Evolutionary conservation across 2,888 invertebrate genomes (phyloP).

Genomic region (Tyria jacobaeae): DNA sequence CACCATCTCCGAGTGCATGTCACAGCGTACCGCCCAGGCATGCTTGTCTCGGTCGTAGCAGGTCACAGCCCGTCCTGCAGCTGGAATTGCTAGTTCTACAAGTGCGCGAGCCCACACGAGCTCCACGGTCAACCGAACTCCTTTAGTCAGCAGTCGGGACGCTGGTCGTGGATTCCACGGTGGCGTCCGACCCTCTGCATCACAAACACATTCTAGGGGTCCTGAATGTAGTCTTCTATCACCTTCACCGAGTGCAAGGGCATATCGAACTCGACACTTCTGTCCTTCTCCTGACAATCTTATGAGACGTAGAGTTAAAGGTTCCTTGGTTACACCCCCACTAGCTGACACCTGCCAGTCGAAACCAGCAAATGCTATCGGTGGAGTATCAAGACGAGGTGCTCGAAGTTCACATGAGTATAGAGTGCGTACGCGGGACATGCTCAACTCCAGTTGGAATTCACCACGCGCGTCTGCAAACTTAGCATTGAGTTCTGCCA

Average conservation of each 20-base stretch:
- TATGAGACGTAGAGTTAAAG: conserved; percentile 86
- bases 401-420: conserved; percentile 90
- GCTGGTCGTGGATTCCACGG: conserved; percentile 90
- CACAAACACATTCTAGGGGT: conserved; percentile 89
- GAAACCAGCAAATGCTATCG: conserved; percentile 92
- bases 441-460: conserved; percentile 92
- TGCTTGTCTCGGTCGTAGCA: conserved; percentile 94
- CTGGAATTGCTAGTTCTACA: conserved; percentile 84
- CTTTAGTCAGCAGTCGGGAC: conserved; percentile 87
- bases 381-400: conserved; percentile 84
- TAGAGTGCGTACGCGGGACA: conserved; percentile 91
- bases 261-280: conserved; percentile 91
- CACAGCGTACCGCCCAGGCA: conserved; percentile 92
- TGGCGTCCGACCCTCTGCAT: conserved; percentile 89
- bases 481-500: conserved; percentile 89
- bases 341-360: conserved; percentile 92
- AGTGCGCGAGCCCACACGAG: conserved; percentile 90
- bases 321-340: conserved; percentile 86
- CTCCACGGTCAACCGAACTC: conserved; percentile 90
- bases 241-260: conserved; percentile 89
- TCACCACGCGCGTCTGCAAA: conserved; percentile 93
- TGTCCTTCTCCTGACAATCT: conserved; percentile 94
- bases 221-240: conserved; percentile 90
- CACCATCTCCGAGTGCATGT: conserved; percentile 91
- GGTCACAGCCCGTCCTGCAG: conserved; percentile 86